A percentile compares a stretch with the other conserved stretches of the same genome.
phyloP scores from a whole-genome alignment of 2,113 vertebrate species.

The Notarius quadriscutis region DNA sequence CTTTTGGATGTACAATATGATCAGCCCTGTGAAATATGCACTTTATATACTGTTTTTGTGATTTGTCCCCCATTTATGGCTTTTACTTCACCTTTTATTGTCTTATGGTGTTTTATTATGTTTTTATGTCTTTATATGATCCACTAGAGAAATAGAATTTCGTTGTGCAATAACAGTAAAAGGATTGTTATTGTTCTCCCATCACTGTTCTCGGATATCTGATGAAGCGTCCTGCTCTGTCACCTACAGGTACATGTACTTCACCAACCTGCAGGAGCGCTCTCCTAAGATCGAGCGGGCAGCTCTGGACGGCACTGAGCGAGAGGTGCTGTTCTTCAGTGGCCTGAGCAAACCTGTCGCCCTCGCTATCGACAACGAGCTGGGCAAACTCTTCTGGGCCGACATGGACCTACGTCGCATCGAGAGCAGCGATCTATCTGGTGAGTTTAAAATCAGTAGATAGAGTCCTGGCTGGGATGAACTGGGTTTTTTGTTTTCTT shows the following conservation, averaged over 20 bases:
- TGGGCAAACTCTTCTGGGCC: constrained; percentile 94
- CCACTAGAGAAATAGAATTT: no score
- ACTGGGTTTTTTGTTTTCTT: neutral
- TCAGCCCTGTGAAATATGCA: no score
- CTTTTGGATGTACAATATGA: no score
- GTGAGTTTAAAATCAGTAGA: constrained; percentile 65
- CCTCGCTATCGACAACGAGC: constrained; percentile 88
- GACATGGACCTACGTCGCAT: constrained; percentile 94
- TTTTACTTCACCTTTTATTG: no score
- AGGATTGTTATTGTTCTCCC: neutral
- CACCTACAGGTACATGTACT: constrained; percentile 92
- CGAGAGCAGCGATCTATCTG: constrained; percentile 96
- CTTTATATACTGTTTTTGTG: no score
- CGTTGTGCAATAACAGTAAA: no score
- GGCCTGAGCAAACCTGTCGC: constrained; percentile 88
- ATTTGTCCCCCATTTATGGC: no score
- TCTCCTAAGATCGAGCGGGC: constrained; percentile 94
- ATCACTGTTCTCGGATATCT: neutral
- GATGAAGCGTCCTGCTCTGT: neutral
- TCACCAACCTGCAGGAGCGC: constrained; percentile 94
- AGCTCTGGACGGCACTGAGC: constrained; percentile 93
- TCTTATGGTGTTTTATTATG: no score
- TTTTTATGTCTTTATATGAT: no score
- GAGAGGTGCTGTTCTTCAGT: constrained; percentile 92
- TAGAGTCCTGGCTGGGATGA: no score